These are phyloP conservation scores for Pristionchus fissidentatus DNA, from an alignment of 2,888 invertebrate genomes.

Conservation along the genomic window DNA sequence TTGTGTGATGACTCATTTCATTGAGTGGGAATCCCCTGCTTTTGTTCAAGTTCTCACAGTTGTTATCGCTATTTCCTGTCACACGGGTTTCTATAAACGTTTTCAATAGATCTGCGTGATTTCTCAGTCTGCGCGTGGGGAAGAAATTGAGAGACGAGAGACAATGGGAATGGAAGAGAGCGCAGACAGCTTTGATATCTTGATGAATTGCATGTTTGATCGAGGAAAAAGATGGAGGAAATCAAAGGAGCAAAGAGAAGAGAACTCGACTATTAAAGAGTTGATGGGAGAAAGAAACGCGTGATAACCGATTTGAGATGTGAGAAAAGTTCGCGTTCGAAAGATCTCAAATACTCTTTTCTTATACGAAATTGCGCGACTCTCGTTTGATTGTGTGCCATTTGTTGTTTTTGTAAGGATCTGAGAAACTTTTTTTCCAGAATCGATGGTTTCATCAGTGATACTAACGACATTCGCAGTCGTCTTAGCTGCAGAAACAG, in stretches of 20 bases:
- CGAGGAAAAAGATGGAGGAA: conserved; percentile 23
- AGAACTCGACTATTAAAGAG: conserved; percentile 37
- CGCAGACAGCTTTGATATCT: too few species aligned
- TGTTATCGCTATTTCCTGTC: conserved; percentile 12
- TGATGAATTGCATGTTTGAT: conserved; percentile 35
- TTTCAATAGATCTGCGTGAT: not conserved
- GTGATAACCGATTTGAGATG: conserved; percentile 5
- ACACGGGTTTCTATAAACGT: conserved; percentile 38
- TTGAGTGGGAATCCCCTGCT: too few species aligned
- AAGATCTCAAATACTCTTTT: too few species aligned
- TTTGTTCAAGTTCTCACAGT: conserved; percentile 6
- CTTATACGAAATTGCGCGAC: too few species aligned
- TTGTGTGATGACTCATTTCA: too few species aligned
- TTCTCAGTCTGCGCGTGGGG: not conserved
- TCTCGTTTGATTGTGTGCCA: not conserved
- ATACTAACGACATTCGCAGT: too few species aligned
- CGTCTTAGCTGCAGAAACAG: too few species aligned
- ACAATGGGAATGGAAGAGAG: too few species aligned
- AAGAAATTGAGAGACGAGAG: not conserved
- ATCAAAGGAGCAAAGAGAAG: conserved; percentile 37
- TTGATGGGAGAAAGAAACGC: conserved; percentile 6
- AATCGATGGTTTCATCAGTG: too few species aligned
- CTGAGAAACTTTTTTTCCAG: too few species aligned
- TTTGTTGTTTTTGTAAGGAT: too few species aligned
- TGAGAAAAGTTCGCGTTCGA: not conserved